Conservation (phyloP, 2,113 vertebrate species). For the Columba janthina region DNA sequence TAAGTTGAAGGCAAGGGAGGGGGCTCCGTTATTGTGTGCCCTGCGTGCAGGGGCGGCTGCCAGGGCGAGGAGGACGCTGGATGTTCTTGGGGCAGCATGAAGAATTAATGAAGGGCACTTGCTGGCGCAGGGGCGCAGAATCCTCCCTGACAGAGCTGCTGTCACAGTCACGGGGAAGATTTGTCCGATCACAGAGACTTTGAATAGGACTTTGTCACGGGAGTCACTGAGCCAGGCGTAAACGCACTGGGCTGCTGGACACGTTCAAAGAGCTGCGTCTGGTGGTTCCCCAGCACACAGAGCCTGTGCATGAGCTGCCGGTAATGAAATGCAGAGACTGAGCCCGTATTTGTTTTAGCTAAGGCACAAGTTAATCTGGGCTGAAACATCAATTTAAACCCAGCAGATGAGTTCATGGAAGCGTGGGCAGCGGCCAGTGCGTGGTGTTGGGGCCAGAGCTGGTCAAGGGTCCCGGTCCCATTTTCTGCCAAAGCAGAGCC, state of each 20-base stretch:
- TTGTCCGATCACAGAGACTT: not conserved
- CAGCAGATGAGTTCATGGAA: not conserved
- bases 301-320: not conserved
- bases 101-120: slow-evolving; percentile 47
- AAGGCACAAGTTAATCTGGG: not conserved
- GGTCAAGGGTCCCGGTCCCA: not conserved
- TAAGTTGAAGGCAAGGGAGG: slow-evolving; percentile 46
- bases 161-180: not conserved
- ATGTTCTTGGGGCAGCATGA: slow-evolving; percentile 20
- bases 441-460: not conserved
- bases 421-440: not conserved
- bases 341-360: not conserved
- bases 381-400: not conserved
- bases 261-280: fast-evolving
- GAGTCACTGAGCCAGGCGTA: not conserved
- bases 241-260: not conserved
- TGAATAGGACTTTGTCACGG: not conserved
- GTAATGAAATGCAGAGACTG: not conserved
- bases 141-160: not conserved
- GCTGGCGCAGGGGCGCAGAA: not conserved
- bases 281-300: not conserved
- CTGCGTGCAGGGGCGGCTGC: not conserved
- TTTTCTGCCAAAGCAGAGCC: slow-evolving; percentile 12
- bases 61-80: not conserved
- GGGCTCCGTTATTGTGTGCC: not conserved